Base-by-base conservation (phyloP, 2,113 vertebrate genomes). In the Podarcis muralis region DNA sequence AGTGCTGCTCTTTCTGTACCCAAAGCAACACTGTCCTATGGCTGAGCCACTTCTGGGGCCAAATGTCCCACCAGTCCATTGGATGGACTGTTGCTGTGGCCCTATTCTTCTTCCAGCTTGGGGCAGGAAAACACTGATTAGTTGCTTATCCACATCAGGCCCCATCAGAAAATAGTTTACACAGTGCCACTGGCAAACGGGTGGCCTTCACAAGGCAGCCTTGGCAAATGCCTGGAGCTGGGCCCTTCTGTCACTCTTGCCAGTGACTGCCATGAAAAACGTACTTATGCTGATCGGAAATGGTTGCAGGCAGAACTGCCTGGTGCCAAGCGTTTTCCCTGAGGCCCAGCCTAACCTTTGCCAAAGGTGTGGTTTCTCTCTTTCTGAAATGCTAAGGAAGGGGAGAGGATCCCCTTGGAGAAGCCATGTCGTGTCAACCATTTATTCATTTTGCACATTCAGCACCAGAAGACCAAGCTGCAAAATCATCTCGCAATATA, bases 221-320 rank as follows among this genome's bases (percentile, higher is more conserved):
- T 40, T 91, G 91, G 88, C 90, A 80, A 11, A 53, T 90, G 87
- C 86, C 89, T 94, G 92, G 94, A 88, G 92, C 92, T 57, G 83
- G 93, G 76, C 92, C 91, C 91, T 96, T 95, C 92, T 94, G 95
- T 91, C 93, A 90, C 84, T 90, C 92, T 89, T 92, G 91, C 95
- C 95, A 94, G 82, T 90, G 88, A 90, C 74, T 96, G 93, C 95
- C 95, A 96, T 94, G 92, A 96, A 96, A 96, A 89, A 94, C 93
- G 95, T 94, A 90, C 95, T 94, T 92, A 90, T 20, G 83, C 92
- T 94, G 87, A 86, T 93, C 94, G 90, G 92, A 94, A 90, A 91
- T 82, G 92, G 57, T 88, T 30, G 72, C 80, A 65, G 90, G 85
- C 91, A 90, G 53, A 59, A 85, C 85, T 85, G 48, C 90, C 84